phyloP scores from a whole-genome alignment of 1,140 invertebrate genomes.

The Chironomus striatipennis region DNA sequence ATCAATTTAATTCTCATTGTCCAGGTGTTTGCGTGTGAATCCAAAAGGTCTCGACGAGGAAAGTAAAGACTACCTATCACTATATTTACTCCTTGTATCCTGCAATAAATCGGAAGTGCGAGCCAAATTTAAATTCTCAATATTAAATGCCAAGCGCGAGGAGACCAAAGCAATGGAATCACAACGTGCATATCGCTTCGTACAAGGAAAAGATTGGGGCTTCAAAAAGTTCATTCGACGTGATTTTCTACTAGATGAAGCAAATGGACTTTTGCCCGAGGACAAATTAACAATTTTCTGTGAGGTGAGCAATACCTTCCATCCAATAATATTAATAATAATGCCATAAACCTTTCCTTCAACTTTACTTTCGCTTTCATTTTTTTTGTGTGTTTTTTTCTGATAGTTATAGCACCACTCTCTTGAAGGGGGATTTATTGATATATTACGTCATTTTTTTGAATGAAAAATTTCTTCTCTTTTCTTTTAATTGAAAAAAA shows the following conservation, averaged over 20 bases:
- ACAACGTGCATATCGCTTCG: slow-evolving; percentile 91
- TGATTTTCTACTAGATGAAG: slow-evolving; percentile 96
- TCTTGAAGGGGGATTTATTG: background rate
- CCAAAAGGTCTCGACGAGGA: slow-evolving; percentile 99
- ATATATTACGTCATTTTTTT: slow-evolving; percentile 2
- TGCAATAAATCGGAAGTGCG: slow-evolving; percentile 99
- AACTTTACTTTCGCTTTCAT: slow-evolving; percentile 20
- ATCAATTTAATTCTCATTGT: slow-evolving; percentile 32
- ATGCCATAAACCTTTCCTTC: background rate
- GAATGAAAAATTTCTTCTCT: background rate
- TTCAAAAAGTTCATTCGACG: slow-evolving; percentile 99
- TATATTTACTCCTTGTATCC: slow-evolving; percentile 96
- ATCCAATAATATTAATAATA: no score
- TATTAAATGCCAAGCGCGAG: slow-evolving; percentile 98
- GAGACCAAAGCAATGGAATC: slow-evolving; percentile 99
- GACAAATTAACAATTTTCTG: slow-evolving; percentile 99
- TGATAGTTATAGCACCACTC: slow-evolving; percentile 1
- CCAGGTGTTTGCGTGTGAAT: slow-evolving; percentile 95
- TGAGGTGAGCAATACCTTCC: slow-evolving; percentile 59
- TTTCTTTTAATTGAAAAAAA: slow-evolving; percentile 9
- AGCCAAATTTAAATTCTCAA: slow-evolving; percentile 99
- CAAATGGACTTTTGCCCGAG: slow-evolving; percentile 93
- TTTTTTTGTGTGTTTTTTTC: background rate
- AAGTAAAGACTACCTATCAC: slow-evolving; percentile 98
- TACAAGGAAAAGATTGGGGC: slow-evolving; percentile 99